Conservation (phyloP, 37 sponge, comb jelly and placozoan species). For the Axinella damicornis region DNA sequence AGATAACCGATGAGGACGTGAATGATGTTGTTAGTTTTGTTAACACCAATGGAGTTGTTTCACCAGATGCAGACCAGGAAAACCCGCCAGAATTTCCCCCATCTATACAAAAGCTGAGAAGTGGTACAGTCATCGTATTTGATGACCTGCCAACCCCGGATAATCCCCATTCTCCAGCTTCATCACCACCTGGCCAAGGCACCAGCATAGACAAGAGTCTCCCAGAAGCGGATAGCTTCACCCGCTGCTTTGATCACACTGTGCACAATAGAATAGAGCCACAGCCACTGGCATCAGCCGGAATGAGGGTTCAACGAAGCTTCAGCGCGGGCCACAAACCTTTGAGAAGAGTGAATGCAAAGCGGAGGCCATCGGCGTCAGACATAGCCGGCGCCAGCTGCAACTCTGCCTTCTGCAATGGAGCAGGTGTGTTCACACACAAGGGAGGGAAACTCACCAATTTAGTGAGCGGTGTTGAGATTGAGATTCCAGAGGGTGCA, state of each 20-base stretch:
- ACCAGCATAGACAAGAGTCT: too few relatives aligned
- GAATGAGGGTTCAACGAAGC: background rate
- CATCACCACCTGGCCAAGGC: too few relatives aligned
- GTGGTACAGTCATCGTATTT: background rate
- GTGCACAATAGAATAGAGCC: too few relatives aligned
- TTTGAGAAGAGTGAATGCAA: conserved; percentile 15
- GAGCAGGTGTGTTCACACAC: conserved; percentile 45
- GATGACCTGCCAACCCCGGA: background rate
- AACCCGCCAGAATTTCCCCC: background rate
- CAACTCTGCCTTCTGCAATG: background rate
- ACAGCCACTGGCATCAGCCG: too few relatives aligned
- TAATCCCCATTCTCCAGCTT: too few relatives aligned
- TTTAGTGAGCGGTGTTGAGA: conserved; percentile 42
- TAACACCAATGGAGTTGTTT: background rate
- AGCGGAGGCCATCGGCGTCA: conserved; percentile 4
- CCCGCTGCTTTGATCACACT: too few relatives aligned
- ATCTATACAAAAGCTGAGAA: background rate
- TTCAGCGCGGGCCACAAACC: background rate
- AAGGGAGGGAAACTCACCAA: conserved; percentile 61
- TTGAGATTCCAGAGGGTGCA: conserved; percentile 74
- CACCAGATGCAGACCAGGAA: background rate
- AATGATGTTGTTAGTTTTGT: conserved; percentile 7
- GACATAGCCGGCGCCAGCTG: background rate
- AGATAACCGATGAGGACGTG: conserved; percentile 34
- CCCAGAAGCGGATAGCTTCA: too few relatives aligned